Percentiles rank a stretch among this genome's conserved stretches.
Conservation (phyloP, 2,113 vertebrate species). For the Gasterosteus aculeatus region DNA sequence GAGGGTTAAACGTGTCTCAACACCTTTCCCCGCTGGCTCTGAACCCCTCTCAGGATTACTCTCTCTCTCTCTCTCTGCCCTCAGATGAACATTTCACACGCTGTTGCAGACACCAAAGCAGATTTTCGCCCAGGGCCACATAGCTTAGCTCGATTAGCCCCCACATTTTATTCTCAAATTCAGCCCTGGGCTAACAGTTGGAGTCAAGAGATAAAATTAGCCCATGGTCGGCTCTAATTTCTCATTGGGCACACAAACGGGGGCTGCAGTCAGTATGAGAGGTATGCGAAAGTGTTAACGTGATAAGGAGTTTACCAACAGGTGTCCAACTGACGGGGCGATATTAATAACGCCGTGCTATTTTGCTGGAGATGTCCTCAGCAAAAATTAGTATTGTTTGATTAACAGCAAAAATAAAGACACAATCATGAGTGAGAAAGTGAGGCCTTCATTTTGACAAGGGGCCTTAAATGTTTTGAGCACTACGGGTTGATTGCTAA, state of each 20-base stretch:
- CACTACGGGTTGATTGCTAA: background rate
- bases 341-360: constrained; percentile 45
- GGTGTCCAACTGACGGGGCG: constrained; percentile 44
- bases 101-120: constrained; percentile 27
- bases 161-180: constrained; percentile 46
- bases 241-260: constrained; percentile 44
- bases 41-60: background rate
- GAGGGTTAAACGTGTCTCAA: background rate
- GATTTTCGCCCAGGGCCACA: constrained; percentile 49
- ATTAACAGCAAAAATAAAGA: background rate
- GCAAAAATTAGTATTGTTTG: background rate
- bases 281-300: constrained; percentile 55
- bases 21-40: background rate
- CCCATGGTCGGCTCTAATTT: constrained; percentile 49
- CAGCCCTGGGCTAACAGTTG: constrained; percentile 58
- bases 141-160: constrained; percentile 51
- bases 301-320: constrained; percentile 56
- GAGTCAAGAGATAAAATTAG: constrained; percentile 61
- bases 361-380: background rate
- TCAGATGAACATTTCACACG: constrained; percentile 27
- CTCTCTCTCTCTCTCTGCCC: constrained; percentile 18
- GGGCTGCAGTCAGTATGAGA: constrained; percentile 52
- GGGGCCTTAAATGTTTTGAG: background rate
- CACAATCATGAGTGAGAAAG: background rate
- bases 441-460: background rate